Conservation (phyloP, 2,113 vertebrate genomes). For the Entosphenus tridentatus region DNA sequence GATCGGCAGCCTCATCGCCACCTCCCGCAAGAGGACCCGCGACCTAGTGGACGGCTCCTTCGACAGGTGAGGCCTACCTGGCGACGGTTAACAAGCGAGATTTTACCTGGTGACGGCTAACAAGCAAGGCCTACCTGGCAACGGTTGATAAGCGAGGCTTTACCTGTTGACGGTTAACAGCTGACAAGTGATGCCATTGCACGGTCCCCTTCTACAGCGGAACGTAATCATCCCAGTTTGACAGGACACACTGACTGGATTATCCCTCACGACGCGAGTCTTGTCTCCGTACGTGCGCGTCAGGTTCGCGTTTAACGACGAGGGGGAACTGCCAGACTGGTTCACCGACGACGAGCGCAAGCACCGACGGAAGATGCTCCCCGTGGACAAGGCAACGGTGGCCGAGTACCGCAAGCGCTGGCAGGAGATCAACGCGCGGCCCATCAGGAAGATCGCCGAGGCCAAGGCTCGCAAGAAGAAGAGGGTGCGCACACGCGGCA, state of each 20-base stretch:
- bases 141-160: too few relatives aligned
- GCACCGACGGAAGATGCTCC: constrained; percentile 40
- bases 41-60: constrained; percentile 65
- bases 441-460: constrained; percentile 79
- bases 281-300: not conserved
- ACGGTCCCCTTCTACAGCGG: too few relatives aligned
- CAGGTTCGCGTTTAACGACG: constrained; percentile 54
- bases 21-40: constrained; percentile 47
- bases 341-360: constrained; percentile 55
- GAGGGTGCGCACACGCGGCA: constrained; percentile 28
- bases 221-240: too few relatives aligned
- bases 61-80: constrained; percentile 29
- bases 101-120: too few relatives aligned
- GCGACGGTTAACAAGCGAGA: too few relatives aligned
- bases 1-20: constrained; percentile 45
- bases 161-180: too few relatives aligned
- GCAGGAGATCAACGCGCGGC: constrained; percentile 66
- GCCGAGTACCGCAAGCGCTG: constrained; percentile 63
- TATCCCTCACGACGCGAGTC: not conserved
- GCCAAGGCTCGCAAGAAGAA: constrained; percentile 89
- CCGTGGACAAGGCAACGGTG: constrained; percentile 46
- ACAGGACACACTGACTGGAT: too few relatives aligned
- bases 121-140: too few relatives aligned
- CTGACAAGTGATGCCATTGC: too few relatives aligned
- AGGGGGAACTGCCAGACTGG: constrained; percentile 59